Evolutionary conservation across 2,888 invertebrate species (phyloP).

Genomic region (Tipula unca): DNA sequence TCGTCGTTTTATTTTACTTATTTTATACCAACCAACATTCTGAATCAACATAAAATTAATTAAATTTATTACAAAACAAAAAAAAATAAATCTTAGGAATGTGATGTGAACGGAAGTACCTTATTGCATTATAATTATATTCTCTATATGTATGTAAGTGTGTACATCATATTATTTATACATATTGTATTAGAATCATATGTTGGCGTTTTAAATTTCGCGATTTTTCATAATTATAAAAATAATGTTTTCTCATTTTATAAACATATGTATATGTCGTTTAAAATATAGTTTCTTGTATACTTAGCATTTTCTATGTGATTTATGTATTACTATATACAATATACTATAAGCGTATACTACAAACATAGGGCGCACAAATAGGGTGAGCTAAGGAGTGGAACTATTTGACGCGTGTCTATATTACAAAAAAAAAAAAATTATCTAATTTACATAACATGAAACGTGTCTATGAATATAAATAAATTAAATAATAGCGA

Average conservation of each 20-base stretch:
- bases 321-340: too few species aligned
- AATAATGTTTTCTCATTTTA: not conserved
- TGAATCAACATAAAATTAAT: conserved; percentile 14
- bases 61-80: not conserved
- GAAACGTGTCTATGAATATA: not conserved
- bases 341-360: too few species aligned
- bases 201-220: conserved; percentile 2
- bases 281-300: not conserved
- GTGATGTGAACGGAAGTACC: conserved; percentile 18
- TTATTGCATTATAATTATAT: conserved; percentile 10
- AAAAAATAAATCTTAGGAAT: conserved; percentile 1
- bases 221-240: not conserved
- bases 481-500: not conserved
- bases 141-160: not conserved
- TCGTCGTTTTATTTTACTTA: not conserved
- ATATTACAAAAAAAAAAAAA: not conserved
- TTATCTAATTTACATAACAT: not conserved
- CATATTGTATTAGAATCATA: not conserved
- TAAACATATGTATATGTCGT: not conserved
- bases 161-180: not conserved
- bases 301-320: not conserved
- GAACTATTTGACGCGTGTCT: not conserved
- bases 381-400: not conserved
- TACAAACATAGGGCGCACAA: not conserved
- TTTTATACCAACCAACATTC: not conserved